Base-by-base conservation (phyloP, 2,888 invertebrate genomes). In the Phytoseiulus persimilis region DNA sequence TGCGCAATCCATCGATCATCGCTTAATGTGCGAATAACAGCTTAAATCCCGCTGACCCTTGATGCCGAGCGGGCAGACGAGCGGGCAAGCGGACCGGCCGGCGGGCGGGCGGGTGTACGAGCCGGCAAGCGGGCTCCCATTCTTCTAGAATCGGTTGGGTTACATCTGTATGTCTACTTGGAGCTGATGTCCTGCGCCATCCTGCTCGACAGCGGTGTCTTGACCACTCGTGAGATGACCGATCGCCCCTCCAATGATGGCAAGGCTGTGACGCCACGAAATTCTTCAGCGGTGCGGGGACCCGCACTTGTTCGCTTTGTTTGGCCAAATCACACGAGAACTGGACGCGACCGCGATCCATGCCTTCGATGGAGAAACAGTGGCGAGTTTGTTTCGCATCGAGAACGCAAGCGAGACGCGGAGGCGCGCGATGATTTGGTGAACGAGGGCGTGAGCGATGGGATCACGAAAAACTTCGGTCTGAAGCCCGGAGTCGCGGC, bases 21-120 rank as follows among this genome's bases (percentile, higher is more conserved):
- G 87, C 87, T 87, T 87, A 87, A 87, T 87, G 87, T 87, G 87
- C 87, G 45, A 87, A 87, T 87, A 87, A 87, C 87, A 87, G 87
- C 87, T 87, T 87, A 87, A 87, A 87, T 87, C 87, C 87, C 45
- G 18, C 65, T 65, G 65, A 65, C 65, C 65, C 65, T 65, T 65
- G 65, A 65, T 65, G 65, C 11, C 5, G 65, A 23, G 65, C 65
- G 65, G 18, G 65, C 14, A 14, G 9, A 14, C 23, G 65, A 65
- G 65, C 65, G 65, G 65, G 9, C 39, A 9, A 39, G 9, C 5
- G 39, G 9, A 6, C 39, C 65, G 65, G 18, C 18, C 11, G 39
- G 5, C 65, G 65, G 65, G 65, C 65, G 23, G 18, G 28, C 65
- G 65, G 14, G 46, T 14, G 28, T 14, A 65, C 46, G 46, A n/a